phyloP scores from a whole-genome alignment of 1,140 invertebrate species.

The Phortica variegata region DNA sequence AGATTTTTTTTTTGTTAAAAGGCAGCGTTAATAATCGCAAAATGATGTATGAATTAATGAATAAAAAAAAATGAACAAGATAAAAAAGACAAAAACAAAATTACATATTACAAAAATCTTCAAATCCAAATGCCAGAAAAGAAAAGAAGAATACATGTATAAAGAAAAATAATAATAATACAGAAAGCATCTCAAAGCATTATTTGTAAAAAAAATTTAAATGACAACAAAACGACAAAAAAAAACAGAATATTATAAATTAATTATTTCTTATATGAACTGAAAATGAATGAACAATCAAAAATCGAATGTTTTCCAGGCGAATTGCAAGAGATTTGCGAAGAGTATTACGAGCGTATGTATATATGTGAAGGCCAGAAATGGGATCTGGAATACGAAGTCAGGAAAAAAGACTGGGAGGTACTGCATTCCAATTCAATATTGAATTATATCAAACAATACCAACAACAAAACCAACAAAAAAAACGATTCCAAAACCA shows the following conservation, averaged over 20 bases:
- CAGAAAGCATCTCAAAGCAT: too few species aligned
- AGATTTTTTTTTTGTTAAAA: constrained; percentile 22
- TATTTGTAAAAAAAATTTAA: too few species aligned
- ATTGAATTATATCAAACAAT: too few species aligned
- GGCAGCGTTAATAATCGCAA: constrained; percentile 16
- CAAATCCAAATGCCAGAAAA: too few species aligned
- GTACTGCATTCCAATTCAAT: constrained; percentile 67
- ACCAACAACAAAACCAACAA: constrained; percentile 27
- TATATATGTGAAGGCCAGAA: constrained; percentile 96
- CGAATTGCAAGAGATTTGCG: constrained; percentile 77
- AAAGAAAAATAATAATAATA: too few species aligned
- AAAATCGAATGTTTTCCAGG: constrained; percentile 42
- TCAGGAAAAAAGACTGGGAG: constrained; percentile 97
- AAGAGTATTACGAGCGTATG: constrained; percentile 94
- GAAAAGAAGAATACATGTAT: too few species aligned
- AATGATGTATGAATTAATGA: constrained; percentile 1
- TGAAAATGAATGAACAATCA: constrained; percentile 9
- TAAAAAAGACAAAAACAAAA: constrained; percentile 7
- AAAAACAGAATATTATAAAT: too few species aligned
- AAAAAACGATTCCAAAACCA: constrained; percentile 8
- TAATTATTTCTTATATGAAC: too few species aligned
- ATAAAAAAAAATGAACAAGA: constrained; percentile 18
- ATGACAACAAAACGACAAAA: too few species aligned
- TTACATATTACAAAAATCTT: constrained; percentile 4
- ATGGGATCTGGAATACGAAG: constrained; percentile 99